Evolutionary conservation across 2,113 vertebrate species (phyloP), one percentile per base, ranked within the genome.

Genomic region (Callorhinus ursinus): DNA sequence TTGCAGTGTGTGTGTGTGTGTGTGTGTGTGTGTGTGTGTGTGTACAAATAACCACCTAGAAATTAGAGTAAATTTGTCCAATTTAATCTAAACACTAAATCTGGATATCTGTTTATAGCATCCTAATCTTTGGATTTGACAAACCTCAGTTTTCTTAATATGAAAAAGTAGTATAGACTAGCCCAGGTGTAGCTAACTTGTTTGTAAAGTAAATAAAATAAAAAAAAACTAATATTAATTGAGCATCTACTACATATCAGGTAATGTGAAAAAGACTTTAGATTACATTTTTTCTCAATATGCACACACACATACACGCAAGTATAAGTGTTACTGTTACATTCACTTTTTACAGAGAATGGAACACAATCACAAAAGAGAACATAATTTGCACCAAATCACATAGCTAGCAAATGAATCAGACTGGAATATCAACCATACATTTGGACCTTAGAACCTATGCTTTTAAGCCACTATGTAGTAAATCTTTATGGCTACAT

Each of bases 11-110:
- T 53, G 4, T 74, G 4, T 16, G 1, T 71, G 16, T 82, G 33
- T 42, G 14, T 31, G 14, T 61, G 9, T 80, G 39, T 92, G n/a
- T 67, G 14, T 61, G 9, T 80, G 39, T 92, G n/a, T 67, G 21
- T n/a, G 6, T 49, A 33, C 4, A 74, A 7, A 84, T 11, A 90
- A 72, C 0, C 22, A 88, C 65, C 1, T 59, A 83, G 33, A 13
- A 74, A 39, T 87, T 16, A 83, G 21, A 90, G 16, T 63, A 65
- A 39, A 55, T 19, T 93, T 80, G 9, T 84, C 19, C 31, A 94
- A 86, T 91, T 88, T 92, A 88, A 88, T 96, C 16, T 81, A 89
- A 90, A 92, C 4, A 72, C 39, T 51, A 82, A 94, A 87, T 87
- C 72, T 88, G 39, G 18, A 33, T 63, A 82, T 92, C 19, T 91